Evolutionary conservation across 2,113 vertebrate species (phyloP).

Genomic region (Seriola aureovittata): DNA sequence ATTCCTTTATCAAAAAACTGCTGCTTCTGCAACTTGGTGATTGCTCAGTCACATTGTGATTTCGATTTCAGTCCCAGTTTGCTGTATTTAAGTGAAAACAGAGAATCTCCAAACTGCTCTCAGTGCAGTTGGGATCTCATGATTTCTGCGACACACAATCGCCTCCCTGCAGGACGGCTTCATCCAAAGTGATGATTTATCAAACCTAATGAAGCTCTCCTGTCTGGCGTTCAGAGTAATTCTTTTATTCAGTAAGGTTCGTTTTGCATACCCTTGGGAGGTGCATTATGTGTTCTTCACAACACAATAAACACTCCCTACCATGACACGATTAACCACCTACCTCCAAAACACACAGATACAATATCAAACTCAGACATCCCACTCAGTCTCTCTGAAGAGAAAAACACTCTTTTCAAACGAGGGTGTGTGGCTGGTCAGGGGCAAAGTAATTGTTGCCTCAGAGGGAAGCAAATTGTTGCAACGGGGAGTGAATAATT

Average conservation of each 20-base stretch:
- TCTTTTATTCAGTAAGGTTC: constrained; percentile 33
- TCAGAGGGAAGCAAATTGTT: constrained; percentile 69
- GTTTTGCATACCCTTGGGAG: constrained; percentile 41
- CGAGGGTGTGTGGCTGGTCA: constrained; percentile 48
- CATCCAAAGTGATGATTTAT: constrained; percentile 32
- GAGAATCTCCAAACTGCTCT: background rate
- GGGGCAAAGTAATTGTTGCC: constrained; percentile 63
- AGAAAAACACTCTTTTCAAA: constrained; percentile 41
- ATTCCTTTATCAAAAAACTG: too few relatives aligned
- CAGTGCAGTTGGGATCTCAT: background rate
- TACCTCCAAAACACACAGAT: constrained; percentile 46
- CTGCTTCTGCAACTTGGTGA: too few relatives aligned
- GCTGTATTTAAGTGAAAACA: constrained; percentile 4
- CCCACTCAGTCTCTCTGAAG: constrained; percentile 37
- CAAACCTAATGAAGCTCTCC: constrained; percentile 45
- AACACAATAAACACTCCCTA: constrained; percentile 55
- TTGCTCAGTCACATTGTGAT: too few relatives aligned
- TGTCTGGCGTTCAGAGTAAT: constrained; percentile 14
- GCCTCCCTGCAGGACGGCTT: constrained; percentile 7
- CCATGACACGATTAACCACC: constrained; percentile 58
- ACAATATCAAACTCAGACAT: constrained; percentile 46
- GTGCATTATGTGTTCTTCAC: constrained; percentile 41
- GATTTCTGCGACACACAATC: background rate
- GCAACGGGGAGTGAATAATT: constrained; percentile 71
- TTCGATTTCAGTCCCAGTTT: too few relatives aligned